phyloP scores from a whole-genome alignment of 2,113 vertebrate genomes.

The Pagrus major region DNA sequence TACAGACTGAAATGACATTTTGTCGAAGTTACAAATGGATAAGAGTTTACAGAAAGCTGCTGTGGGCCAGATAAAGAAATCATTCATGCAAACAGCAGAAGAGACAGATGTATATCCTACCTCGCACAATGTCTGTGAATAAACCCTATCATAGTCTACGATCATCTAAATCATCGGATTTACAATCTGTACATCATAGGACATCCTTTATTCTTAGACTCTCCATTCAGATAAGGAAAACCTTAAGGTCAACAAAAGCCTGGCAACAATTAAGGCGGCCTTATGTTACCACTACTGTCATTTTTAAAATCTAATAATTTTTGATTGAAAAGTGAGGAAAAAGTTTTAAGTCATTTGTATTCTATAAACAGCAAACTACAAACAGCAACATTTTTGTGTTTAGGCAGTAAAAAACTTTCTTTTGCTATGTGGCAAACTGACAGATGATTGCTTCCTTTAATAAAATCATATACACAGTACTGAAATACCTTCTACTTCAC shows the following conservation, averaged over 20 bases:
- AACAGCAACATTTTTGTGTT: not conserved
- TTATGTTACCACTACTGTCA: not conserved
- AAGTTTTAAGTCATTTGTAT: not conserved
- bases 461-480: not conserved
- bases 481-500: not conserved
- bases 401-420: not conserved
- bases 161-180: too few species aligned
- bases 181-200: not conserved
- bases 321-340: too few species aligned
- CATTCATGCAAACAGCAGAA: slow-evolving; percentile 8
- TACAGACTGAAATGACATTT: slow-evolving; percentile 31
- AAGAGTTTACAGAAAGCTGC: slow-evolving; percentile 19
- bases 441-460: not conserved
- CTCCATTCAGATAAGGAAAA: not conserved
- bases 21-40: slow-evolving; percentile 12
- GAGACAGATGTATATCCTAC: not conserved
- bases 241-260: not conserved
- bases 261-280: too few species aligned
- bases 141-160: not conserved
- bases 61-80: not conserved
- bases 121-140: not conserved
- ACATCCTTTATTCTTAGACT: not conserved
- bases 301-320: not conserved
- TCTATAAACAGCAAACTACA: not conserved
- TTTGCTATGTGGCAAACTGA: not conserved